A percentile compares a stretch with the other conserved stretches of the same genome.
Conservation (phyloP, 2,113 vertebrate species). For the Plectropomus leopardus region DNA sequence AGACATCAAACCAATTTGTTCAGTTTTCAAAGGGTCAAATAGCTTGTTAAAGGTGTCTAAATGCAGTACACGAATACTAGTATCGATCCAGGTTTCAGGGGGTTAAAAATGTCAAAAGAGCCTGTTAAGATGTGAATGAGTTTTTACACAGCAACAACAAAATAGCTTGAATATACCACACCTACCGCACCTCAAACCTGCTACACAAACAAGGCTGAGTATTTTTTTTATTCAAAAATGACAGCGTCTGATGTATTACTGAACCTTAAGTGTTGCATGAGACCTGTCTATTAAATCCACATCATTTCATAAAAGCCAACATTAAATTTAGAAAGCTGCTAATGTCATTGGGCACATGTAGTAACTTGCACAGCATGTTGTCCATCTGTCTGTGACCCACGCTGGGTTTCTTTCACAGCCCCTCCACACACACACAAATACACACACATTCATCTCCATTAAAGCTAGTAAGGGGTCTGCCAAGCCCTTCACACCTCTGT, state of each 20-base stretch:
- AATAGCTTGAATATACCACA: background rate
- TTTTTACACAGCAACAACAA: background rate
- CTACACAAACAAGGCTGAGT: background rate
- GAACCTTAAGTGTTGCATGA: background rate
- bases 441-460: conserved; percentile 63
- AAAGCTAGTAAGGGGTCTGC: conserved; percentile 51
- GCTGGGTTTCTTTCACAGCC: conserved; percentile 29
- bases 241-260: background rate
- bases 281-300: background rate
- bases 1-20: no score
- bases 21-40: no score
- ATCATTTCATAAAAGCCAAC: background rate
- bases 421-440: conserved; percentile 14
- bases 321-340: conserved; percentile 6
- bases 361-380: conserved; percentile 20
- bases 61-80: no score
- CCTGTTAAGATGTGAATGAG: background rate
- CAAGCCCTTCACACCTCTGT: conserved; percentile 63
- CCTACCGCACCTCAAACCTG: background rate
- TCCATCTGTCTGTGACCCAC: conserved; percentile 50
- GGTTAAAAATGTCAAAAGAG: background rate
- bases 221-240: background rate
- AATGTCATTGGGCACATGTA: conserved; percentile 4
- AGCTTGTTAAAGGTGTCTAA: no score
- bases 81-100: no score